Evolutionary conservation across 1,140 invertebrate genomes (phyloP).

Genomic region (Bombus confusus): DNA sequence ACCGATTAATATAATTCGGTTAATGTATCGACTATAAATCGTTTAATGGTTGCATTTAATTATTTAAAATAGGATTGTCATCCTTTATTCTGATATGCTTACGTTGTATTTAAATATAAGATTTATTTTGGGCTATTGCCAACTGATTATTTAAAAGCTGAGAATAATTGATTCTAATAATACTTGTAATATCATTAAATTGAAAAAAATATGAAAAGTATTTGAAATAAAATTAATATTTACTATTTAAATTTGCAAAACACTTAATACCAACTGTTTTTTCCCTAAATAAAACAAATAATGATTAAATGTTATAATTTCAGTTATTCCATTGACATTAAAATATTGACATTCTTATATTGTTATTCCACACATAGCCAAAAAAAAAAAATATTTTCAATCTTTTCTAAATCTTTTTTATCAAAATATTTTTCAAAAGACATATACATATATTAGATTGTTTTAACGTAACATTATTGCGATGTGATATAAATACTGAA

Average conservation of each 20-base stretch:
- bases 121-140: conserved; percentile 28
- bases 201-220: background rate
- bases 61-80: conserved; percentile 27
- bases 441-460: background rate
- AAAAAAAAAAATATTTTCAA: background rate
- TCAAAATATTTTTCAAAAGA: background rate
- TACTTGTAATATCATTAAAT: background rate
- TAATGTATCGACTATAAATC: background rate
- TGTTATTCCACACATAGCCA: background rate
- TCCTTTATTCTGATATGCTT: background rate
- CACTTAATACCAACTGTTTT: background rate
- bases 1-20: background rate
- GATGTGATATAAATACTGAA: background rate
- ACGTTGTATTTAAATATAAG: conserved; percentile 36
- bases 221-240: background rate
- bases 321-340: background rate
- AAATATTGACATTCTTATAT: background rate
- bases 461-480: background rate
- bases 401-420: background rate
- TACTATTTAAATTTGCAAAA: background rate
- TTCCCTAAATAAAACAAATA: background rate
- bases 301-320: background rate
- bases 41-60: background rate
- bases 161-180: background rate
- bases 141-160: conserved; percentile 38